Percentiles rank a stretch among this genome's conserved stretches.
phyloP scores from a whole-genome alignment of 2,797 vertebrate genomes.

The Buceros bicornis region DNA sequence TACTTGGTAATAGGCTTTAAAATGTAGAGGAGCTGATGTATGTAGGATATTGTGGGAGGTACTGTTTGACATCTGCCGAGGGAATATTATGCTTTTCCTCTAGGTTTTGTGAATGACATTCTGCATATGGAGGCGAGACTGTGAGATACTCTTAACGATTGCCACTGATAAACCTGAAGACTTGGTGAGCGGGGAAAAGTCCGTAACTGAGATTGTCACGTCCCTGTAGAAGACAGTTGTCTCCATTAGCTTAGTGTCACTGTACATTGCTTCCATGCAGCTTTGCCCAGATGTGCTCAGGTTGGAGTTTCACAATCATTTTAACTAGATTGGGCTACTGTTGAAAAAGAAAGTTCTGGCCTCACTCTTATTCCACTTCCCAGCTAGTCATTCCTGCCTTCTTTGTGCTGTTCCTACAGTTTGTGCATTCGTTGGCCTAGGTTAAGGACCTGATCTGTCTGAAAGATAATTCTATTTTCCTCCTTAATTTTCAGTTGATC shows the following conservation, averaged over 20 bases:
- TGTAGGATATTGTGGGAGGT: constrained; percentile 67
- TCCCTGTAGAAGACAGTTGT: neutral
- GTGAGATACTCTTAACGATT: constrained; percentile 15
- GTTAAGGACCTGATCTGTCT: neutral
- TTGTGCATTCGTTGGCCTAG: neutral
- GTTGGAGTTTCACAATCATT: neutral
- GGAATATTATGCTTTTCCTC: constrained; percentile 58
- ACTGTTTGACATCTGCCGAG: constrained; percentile 68
- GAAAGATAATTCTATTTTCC: neutral
- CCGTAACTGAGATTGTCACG: neutral
- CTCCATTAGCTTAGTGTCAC: neutral
- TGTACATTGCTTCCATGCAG: neutral
- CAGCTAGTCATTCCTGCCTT: neutral
- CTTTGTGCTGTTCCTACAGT: neutral
- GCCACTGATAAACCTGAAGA: constrained; percentile 36
- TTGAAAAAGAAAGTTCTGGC: neutral
- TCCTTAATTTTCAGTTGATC: neutral
- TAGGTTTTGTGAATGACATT: constrained; percentile 70
- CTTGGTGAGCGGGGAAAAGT: neutral
- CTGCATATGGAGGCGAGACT: constrained; percentile 57
- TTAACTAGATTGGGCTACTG: neutral
- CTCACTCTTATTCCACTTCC: neutral
- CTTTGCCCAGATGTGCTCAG: neutral
- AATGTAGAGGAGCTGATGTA: constrained; percentile 51
- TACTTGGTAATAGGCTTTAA: constrained; percentile 39